phyloP scores from a whole-genome alignment of 2,888 invertebrate species.

The Brassicogethes aeneus region DNA sequence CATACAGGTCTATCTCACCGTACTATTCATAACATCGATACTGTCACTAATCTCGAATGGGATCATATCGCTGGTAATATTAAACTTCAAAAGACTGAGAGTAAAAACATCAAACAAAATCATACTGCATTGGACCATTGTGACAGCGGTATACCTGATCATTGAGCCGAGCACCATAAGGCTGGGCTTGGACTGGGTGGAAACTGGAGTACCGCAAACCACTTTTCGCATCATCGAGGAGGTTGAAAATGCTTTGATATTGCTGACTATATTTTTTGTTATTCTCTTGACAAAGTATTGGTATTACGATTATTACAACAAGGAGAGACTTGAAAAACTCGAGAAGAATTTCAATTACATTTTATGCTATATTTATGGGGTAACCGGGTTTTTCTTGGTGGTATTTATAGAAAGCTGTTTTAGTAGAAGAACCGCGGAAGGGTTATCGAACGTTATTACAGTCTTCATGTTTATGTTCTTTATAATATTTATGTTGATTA shows the following conservation, averaged over 20 bases:
- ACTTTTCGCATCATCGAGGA: constrained; percentile 2
- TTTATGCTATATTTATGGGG: neutral
- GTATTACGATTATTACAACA: constrained; percentile 1
- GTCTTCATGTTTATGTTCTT: neutral
- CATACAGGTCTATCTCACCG: neutral
- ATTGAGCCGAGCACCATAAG: neutral
- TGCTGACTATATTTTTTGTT: constrained; percentile 2
- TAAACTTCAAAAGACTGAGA: neutral
- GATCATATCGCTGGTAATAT: neutral
- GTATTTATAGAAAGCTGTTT: neutral
- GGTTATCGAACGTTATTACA: neutral
- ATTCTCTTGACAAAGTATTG: constrained; percentile 1
- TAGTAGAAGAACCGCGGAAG: neutral
- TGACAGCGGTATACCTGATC: neutral
- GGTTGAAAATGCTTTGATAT: neutral
- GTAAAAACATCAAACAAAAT: neutral
- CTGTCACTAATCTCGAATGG: neutral
- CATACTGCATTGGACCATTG: neutral
- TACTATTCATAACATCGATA: neutral
- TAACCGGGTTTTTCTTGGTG: neutral
- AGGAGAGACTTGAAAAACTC: neutral
- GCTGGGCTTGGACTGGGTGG: neutral
- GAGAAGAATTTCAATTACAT: neutral
- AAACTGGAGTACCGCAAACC: neutral
- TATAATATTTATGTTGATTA: neutral